Evolutionary conservation across 2,113 vertebrate species (phyloP), one percentile per base, ranked within the genome.

Genomic region (Zingel zingel): DNA sequence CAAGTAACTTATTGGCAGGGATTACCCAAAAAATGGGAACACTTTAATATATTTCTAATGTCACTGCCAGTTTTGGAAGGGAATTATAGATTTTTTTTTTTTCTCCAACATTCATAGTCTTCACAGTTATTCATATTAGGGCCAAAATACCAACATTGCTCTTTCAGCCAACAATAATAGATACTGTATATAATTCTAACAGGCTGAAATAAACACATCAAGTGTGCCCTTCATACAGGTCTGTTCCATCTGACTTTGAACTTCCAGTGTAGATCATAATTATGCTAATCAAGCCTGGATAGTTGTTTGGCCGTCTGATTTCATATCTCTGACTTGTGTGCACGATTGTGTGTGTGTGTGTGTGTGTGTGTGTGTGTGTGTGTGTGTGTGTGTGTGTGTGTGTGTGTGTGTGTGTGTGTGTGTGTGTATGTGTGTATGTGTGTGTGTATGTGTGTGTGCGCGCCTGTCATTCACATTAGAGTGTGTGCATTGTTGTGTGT

Each of bases 381-480:
- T 14, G 6, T 48, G 16, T 15, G 59, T 33, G 71, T n/a, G 63
- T 65, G 50, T 58, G 73, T 43, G 82, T 65, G 61, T 51, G 48
- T 14, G 6, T 77, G 91, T 80, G 89, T 87, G 90, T 30, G 79
- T 91, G 91, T 93, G 92, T 92, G 93, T n/a, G n/a, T n/a, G n/a
- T n/a, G n/a, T n/a, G n/a, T n/a, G n/a, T 43, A 77, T 65, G 59
- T 51, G 47, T 30, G 69, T 77, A 64, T 21, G 9, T n/a, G 63
- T n/a, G 63, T 65, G 19, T 67, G 62, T 64, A 16, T 67, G 62
- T 64, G 19, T 67, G 62, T 61, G 69, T 14, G 6, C 62, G 76
- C 15, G 66, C 9, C 81, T 88, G 89, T 92, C 89, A 88, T 84
- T 90, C 89, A 87, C 81, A 71, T 82, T 39, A 33, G 53, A 71